Conservation (phyloP, 2,113 vertebrate species). For the Tragelaphus strepsiceros region DNA sequence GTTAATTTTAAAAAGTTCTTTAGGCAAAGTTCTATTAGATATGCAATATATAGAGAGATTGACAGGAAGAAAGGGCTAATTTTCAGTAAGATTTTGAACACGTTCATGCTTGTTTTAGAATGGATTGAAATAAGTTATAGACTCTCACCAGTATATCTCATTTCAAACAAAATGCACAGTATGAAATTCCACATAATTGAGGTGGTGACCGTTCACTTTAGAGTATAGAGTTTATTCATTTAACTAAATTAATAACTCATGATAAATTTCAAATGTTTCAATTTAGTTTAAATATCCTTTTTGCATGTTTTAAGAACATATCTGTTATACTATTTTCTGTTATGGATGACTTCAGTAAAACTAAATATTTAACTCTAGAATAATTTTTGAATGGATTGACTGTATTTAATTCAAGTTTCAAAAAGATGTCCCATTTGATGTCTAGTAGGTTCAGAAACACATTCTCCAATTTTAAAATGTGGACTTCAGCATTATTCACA, state of each 20-base stretch:
- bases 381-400: neutral
- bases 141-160: neutral
- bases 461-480: neutral
- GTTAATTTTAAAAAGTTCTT: neutral
- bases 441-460: neutral
- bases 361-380: neutral
- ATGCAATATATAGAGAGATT: neutral
- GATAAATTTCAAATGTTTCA: slow-evolving; percentile 6
- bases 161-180: neutral
- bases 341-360: neutral
- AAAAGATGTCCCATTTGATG: neutral
- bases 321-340: neutral
- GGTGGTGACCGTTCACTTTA: neutral
- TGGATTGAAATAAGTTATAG: neutral
- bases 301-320: neutral
- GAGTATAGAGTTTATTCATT: neutral
- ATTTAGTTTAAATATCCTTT: neutral
- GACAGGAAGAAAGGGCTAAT: neutral
- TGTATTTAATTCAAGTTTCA: neutral
- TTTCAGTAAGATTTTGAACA: neutral
- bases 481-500: neutral
- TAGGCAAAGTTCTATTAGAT: neutral
- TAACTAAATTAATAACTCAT: neutral
- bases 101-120: neutral
- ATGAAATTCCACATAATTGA: neutral